phyloP scores from a whole-genome alignment of 2,113 vertebrate species.

The Cynoglossus semilaevis region DNA sequence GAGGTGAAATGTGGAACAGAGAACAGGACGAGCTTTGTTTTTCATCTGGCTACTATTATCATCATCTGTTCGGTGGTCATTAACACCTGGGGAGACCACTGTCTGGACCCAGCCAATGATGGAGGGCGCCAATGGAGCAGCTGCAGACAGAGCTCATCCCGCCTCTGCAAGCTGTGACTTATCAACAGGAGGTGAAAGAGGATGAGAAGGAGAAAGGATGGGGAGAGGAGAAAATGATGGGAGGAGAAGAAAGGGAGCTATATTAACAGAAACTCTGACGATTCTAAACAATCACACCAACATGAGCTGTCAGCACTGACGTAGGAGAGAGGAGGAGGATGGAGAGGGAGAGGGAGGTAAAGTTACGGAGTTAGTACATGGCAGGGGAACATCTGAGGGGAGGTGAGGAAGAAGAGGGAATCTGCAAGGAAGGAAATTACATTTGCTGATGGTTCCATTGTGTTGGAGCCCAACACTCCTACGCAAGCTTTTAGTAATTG shows the following conservation, averaged over 20 bases:
- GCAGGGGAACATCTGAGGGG: not conserved
- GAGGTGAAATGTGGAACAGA: slow-evolving; percentile 21
- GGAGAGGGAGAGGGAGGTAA: slow-evolving; percentile 24
- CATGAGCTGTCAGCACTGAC: slow-evolving; percentile 14
- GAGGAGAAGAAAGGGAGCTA: not conserved
- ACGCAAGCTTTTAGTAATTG: slow-evolving; percentile 39
- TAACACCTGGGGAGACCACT: slow-evolving; percentile 73
- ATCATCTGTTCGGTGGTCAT: slow-evolving; percentile 77
- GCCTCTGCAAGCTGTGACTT: slow-evolving; percentile 66
- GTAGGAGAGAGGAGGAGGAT: not conserved
- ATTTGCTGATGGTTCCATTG: slow-evolving; percentile 35
- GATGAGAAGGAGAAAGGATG: slow-evolving; percentile 1
- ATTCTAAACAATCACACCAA: slow-evolving; percentile 34
- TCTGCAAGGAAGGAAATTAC: slow-evolving; percentile 9
- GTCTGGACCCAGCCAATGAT: slow-evolving; percentile 58
- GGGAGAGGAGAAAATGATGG: not conserved
- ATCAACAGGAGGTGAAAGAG: slow-evolving; percentile 26
- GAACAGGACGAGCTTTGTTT: slow-evolving; percentile 58
- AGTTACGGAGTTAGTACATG: slow-evolving; percentile 28
- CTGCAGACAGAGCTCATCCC: slow-evolving; percentile 68
- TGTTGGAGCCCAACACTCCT: slow-evolving; percentile 42
- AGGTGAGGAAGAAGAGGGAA: slow-evolving; percentile 1
- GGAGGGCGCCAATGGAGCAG: slow-evolving; percentile 68
- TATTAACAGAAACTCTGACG: not conserved
- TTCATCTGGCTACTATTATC: slow-evolving; percentile 70